Conservation (phyloP, 2,113 vertebrate genomes). For the Anarhynchus alexandrinus region DNA sequence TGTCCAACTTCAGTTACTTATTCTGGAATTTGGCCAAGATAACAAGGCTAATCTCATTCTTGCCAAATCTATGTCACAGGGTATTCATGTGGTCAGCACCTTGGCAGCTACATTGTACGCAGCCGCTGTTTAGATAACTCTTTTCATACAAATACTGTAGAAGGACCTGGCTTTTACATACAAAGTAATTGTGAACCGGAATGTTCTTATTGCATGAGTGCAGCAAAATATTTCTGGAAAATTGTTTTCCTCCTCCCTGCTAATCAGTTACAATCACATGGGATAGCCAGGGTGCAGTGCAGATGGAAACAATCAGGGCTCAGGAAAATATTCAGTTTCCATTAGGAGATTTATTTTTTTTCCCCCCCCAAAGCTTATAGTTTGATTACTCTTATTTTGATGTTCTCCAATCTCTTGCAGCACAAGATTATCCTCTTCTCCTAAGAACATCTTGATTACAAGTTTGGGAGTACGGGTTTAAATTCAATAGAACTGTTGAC, state of each 20-base stretch:
- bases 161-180: neutral
- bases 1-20: neutral
- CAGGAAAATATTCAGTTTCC: constrained; percentile 34
- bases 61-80: constrained; percentile 21
- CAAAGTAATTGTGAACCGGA: constrained; percentile 4
- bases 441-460: constrained; percentile 1
- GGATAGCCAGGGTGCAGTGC: constrained; percentile 20
- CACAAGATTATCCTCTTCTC: constrained; percentile 7
- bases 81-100: constrained; percentile 22
- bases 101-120: neutral
- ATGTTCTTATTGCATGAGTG: constrained; percentile 34
- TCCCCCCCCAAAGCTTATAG: neutral
- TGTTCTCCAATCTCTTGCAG: neutral
- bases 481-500: neutral
- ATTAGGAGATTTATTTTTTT: neutral
- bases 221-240: constrained; percentile 53
- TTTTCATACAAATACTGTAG: neutral
- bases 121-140: neutral
- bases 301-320: constrained; percentile 62
- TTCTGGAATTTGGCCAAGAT: constrained; percentile 2
- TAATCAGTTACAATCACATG: constrained; percentile 3
- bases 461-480: neutral
- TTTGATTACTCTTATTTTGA: constrained; percentile 16
- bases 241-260: constrained; percentile 19
- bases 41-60: neutral